Base-by-base conservation (phyloP, 1,140 invertebrate genomes). In the Penaeus vannamei region DNA sequence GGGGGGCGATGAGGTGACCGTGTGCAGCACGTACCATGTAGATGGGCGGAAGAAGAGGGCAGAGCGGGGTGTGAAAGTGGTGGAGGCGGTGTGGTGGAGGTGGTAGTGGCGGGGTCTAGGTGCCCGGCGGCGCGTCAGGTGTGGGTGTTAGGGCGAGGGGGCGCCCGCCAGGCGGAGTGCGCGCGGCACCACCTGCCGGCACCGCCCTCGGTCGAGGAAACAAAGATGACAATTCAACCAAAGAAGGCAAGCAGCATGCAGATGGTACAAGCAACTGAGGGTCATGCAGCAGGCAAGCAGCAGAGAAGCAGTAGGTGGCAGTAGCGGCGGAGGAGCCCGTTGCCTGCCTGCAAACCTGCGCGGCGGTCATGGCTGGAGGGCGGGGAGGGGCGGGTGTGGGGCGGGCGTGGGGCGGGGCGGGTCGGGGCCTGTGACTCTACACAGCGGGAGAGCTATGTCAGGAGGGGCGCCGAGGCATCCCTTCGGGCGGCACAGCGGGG, bases 221-320 rank as follows among this genome's bases (percentile, higher is more conserved):
- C n/a, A 76, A 76, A 76, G 72, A 76, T 32, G 72, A 76, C 72
- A 76, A 76, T 76, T 29, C 72, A 29, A 76, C 72, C 72, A 76
- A 76, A 76, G 72, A 76, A 76, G 72, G 72, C 72, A 76, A 76
- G 72, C 72, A 76, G 72, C 72, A 76, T 76, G 72, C 72, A 76
- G 29, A 76, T 32, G 72, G 72, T 76, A 76, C 72, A 76, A 36
- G 72, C 72, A 76, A 76, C 72, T 76, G 72, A 76, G 72, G 72
- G 72, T 76, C 72, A 76, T 76, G 72, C 72, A 76, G 72, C 72
- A 76, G 72, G 72, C 72, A 76, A 76, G 72, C 72, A 76, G 72
- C 72, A 76, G 72, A 76, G 42, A 76, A 76, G 72, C 72, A 76
- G 72, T 76, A 76, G 72, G 72, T 36, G 42, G 72, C 42, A 76